These are phyloP conservation scores for Rhombomys opimus DNA, from an alignment of 2,113 vertebrate species.

Conservation along the genomic window DNA sequence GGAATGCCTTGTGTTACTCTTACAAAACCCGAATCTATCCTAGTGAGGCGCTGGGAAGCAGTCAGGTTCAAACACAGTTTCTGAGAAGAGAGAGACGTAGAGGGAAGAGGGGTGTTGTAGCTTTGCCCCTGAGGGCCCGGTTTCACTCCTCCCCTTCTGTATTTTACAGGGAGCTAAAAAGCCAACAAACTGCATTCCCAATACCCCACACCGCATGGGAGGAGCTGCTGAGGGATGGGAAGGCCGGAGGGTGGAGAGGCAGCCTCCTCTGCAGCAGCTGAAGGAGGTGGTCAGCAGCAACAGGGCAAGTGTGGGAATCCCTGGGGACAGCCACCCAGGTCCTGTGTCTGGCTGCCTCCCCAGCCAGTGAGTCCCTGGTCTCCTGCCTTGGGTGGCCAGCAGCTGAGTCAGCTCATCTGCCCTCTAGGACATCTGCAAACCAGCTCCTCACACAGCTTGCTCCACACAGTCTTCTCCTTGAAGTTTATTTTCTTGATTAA, in stretches of 20 bases:
- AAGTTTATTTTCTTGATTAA: neutral
- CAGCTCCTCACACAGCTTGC: neutral
- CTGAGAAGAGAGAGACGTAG: neutral
- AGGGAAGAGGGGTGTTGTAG: neutral
- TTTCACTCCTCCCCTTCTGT: neutral
- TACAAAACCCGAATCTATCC: neutral
- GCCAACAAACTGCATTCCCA: neutral
- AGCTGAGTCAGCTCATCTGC: neutral
- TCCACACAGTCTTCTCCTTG: neutral
- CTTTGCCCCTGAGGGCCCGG: too few relatives aligned
- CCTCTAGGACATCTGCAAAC: neutral
- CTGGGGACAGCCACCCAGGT: too few relatives aligned
- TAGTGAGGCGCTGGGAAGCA: neutral
- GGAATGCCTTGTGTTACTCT: neutral
- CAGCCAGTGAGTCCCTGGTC: neutral
- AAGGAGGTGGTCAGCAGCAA: neutral
- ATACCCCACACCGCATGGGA: neutral
- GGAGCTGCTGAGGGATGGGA: neutral
- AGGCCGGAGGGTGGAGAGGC: neutral
- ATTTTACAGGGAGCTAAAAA: neutral
- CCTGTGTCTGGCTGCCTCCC: neutral
- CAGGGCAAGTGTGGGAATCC: accelerated
- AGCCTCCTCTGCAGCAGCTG: neutral
- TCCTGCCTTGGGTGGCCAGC: neutral
- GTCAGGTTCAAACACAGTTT: neutral